phyloP scores from a whole-genome alignment of 2,113 vertebrate species.

The Gallinago undulata region DNA sequence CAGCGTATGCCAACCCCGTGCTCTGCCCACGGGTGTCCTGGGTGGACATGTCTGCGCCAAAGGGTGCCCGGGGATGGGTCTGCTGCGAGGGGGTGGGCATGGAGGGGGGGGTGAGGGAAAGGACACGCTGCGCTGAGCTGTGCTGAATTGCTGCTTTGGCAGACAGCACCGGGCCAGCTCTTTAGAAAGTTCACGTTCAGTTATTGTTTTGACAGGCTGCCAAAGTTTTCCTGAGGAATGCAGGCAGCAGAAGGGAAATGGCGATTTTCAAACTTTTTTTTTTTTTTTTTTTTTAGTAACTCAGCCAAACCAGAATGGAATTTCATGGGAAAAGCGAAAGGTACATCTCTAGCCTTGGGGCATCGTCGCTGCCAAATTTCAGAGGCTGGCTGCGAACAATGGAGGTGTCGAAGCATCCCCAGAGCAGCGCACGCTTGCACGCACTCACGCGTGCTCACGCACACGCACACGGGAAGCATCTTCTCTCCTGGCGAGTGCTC shows the following conservation, averaged over 20 bases:
- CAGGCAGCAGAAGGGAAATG: slow-evolving; percentile 70
- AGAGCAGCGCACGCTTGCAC: not conserved
- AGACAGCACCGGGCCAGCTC: slow-evolving; percentile 44
- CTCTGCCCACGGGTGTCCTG: not conserved
- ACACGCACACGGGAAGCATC: not conserved
- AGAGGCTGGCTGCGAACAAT: slow-evolving; percentile 33
- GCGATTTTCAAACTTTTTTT: slow-evolving; percentile 56
- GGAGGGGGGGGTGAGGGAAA: not conserved
- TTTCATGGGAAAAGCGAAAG: slow-evolving; percentile 68
- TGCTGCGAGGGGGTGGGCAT: not conserved
- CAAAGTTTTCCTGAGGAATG: slow-evolving; percentile 68
- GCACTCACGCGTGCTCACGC: not conserved
- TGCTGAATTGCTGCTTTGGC: slow-evolving; percentile 56
- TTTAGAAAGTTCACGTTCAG: slow-evolving; percentile 66
- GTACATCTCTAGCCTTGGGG: slow-evolving; percentile 54
- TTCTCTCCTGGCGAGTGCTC: not conserved
- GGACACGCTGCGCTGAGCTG: not conserved
- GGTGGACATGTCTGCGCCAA: not conserved
- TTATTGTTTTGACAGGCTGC: slow-evolving; percentile 70
- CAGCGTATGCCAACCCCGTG: fast-evolving
- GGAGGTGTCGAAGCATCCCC: slow-evolving; percentile 47
- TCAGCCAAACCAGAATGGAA: slow-evolving; percentile 63
- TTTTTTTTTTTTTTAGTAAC: slow-evolving; percentile 12
- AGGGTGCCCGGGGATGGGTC: not conserved
- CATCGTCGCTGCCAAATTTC: slow-evolving; percentile 25